phyloP scores from a whole-genome alignment of 2,113 vertebrate species.

The Laticauda laticaudata region DNA sequence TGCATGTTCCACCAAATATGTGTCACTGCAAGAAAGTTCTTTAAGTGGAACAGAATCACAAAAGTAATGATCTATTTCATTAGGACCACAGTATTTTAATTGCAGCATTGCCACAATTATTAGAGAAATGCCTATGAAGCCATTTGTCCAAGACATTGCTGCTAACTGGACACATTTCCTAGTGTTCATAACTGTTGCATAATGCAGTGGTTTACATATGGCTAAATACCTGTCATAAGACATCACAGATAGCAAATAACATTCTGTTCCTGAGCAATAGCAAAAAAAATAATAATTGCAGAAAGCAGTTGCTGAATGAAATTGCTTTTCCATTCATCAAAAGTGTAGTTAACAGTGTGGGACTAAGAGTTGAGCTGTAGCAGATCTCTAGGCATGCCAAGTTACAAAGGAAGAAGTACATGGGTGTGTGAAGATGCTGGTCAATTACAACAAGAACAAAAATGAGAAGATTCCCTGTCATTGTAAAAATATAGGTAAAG shows the following conservation, averaged over 20 bases:
- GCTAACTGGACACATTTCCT: slow-evolving; percentile 19
- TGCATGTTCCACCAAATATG: neutral
- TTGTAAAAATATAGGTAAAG: neutral
- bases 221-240: slow-evolving; percentile 29
- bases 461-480: slow-evolving; percentile 33
- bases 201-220: slow-evolving; percentile 38
- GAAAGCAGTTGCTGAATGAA: slow-evolving; percentile 22
- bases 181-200: slow-evolving; percentile 13
- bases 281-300: slow-evolving; percentile 32
- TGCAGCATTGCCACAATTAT: slow-evolving; percentile 40
- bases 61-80: slow-evolving; percentile 21
- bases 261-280: slow-evolving; percentile 20
- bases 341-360: slow-evolving; percentile 20
- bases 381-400: slow-evolving; percentile 34
- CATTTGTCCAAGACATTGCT: slow-evolving; percentile 32
- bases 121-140: slow-evolving; percentile 14
- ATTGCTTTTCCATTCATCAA: slow-evolving; percentile 17
- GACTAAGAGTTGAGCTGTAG: neutral
- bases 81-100: neutral
- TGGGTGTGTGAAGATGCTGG: slow-evolving; percentile 8
- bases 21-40: slow-evolving; percentile 33
- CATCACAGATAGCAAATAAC: slow-evolving; percentile 34
- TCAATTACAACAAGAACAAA: slow-evolving; percentile 17
- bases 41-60: slow-evolving; percentile 18
- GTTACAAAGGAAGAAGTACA: slow-evolving; percentile 39